Base-by-base conservation (phyloP, 2,888 invertebrate genomes). In the Leptarthrus brevirostris region DNA sequence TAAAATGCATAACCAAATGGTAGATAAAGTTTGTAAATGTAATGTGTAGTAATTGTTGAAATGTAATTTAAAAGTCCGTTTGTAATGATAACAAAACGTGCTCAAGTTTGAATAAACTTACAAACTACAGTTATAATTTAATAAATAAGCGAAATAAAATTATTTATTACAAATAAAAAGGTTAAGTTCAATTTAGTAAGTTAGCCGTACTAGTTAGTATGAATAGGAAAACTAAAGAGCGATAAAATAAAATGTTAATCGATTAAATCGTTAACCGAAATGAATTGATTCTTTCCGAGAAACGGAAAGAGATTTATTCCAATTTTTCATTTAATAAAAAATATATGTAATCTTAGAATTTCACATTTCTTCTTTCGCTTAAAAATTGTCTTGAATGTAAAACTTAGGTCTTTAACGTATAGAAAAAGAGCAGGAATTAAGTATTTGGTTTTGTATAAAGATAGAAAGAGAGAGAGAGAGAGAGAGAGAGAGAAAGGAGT, bases 371-470 rank as follows among this genome's bases (percentile, higher is more conserved):
- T n/a, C n/a, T n/a, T 36, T 20, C 30, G 52, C 18, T 69, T 52
- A 69, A 52, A 69, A 69, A 18, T 47, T 58, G 58, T 36, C 64
- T 64, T 52, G 52, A 69, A 52, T 24, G 30, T 34, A 69, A 16
- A 61, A 69, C 69, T 69, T 69, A 69, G 52, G 52, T 52, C 69
- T 69, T 69, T 52, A 34, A 24, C 18, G 52, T 69, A 69, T 69
- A 52, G 69, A 49, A 69, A 66, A 69, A 69, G 34, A 52, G 52
- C 52, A 69, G 30, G 49, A 69, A 52, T 69, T 69, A 52, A 52
- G 26, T 20, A n/a, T n/a, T n/a, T 66, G 24, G 30, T 69, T 49
- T 20, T 52, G 6, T 16, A 16, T 52, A 52, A 52, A 52, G 52
- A 52, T 14, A 18, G n/a, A n/a, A n/a, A n/a, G n/a, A n/a, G n/a